Evolutionary conservation across 2,113 vertebrate species (phyloP).

Genomic region (Meles meles): DNA sequence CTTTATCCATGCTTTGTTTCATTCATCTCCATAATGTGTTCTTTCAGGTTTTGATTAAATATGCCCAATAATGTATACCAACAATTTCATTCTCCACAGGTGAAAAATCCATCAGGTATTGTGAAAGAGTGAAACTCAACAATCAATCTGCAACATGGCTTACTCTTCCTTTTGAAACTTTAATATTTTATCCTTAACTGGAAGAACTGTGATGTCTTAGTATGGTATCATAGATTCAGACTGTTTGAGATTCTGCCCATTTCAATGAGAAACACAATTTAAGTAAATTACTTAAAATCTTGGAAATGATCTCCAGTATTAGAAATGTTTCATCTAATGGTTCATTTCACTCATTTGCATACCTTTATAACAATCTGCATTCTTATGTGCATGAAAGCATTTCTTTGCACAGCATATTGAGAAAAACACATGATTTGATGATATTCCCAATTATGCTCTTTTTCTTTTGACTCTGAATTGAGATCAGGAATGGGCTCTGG

Average conservation of each 20-base stretch:
- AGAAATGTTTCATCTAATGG: neutral
- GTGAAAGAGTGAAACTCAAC: neutral
- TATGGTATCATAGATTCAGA: neutral
- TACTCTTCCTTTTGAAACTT: neutral
- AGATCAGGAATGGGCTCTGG: neutral
- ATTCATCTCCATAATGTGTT: neutral
- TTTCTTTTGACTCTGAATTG: neutral
- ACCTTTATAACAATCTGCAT: neutral
- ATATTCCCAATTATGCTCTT: neutral
- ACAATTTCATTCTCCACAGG: neutral
- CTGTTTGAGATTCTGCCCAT: neutral
- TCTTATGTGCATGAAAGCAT: neutral
- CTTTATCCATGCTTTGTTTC: neutral
- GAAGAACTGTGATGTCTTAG: neutral
- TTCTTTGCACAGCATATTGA: neutral
- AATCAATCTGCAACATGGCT: neutral
- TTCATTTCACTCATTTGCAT: constrained; percentile 1
- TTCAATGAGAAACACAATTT: neutral
- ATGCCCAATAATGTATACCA: neutral
- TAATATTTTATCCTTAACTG: neutral
- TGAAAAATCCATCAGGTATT: neutral
- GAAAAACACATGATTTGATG: neutral
- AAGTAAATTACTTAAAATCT: neutral
- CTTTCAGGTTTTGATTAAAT: neutral
- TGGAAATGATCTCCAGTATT: neutral